Conservation (phyloP, 1,140 invertebrate species). For the Lethrus apterus region DNA sequence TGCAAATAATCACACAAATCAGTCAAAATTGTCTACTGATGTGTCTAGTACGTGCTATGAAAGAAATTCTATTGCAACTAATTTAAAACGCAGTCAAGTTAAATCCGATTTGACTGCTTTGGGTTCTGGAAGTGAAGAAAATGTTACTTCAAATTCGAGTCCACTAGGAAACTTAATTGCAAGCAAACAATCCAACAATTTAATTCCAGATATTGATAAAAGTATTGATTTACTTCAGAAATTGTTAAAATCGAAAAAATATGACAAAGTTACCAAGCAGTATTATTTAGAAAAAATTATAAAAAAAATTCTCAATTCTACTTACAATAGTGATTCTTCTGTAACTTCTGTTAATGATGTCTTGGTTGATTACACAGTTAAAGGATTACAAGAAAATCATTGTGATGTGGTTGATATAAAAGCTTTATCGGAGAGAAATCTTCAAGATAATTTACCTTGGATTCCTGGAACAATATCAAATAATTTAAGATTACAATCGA, state of each 20-base stretch:
- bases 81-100: no score
- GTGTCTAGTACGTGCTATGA: no score
- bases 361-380: no score
- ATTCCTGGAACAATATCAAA: no score
- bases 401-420: background rate
- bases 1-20: no score
- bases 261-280: slow-evolving; percentile 33
- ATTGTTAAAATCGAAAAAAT: slow-evolving; percentile 34
- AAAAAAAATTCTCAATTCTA: slow-evolving; percentile 26
- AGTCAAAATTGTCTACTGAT: no score
- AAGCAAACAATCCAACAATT: slow-evolving; percentile 17
- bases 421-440: background rate
- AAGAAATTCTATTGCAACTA: no score
- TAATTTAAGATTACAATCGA: no score
- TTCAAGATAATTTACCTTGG: slow-evolving; percentile 4
- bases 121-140: no score
- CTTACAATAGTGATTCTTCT: slow-evolving; percentile 19
- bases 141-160: slow-evolving; percentile 5
- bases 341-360: background rate
- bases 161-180: slow-evolving; percentile 17
- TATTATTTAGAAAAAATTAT: slow-evolving; percentile 32
- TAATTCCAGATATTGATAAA: slow-evolving; percentile 24
- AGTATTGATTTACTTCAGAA: slow-evolving; percentile 27
- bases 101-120: background rate
- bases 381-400: no score